Base-by-base conservation (phyloP, 2,797 vertebrate genomes). In the Melanotaenia parkinsoni region DNA sequence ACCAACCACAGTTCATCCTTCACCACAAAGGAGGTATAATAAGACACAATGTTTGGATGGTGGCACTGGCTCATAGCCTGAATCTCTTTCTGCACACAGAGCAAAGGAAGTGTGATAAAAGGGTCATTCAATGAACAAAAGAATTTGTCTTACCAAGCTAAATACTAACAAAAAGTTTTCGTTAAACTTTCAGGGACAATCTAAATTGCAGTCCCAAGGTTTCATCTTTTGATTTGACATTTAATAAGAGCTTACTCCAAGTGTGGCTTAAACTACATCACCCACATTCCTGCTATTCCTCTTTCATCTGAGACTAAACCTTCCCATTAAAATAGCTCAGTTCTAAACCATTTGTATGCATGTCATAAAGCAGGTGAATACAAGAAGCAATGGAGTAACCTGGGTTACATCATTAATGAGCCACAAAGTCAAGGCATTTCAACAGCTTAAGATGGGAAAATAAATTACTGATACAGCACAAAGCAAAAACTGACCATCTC, bases 31-130 rank as follows among this genome's bases (percentile, higher is more conserved):
- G 98, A 99, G 1, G 98, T 99, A 85, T 98, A 99, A 91, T 99
- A 99, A 81, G 97, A 97, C 79, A 99, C 98, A 50, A 99, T 98
- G 89, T 99, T 99, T 35, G 95, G 97, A 80, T 99, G 98, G 89
- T 99, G 96, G 90, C 98, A 99, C 89, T 99, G 98, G 86, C 97
- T 99, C 98, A 99, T 99, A 20, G 98, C 98, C 94, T 99, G 98
- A 88, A 99, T 99, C 94, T 99, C 98, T 96, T 99, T 99, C 98
- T 99, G 92, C 81, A 93, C 74, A 83, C 47, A 86, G 71, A 81
- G 59, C 47, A 58, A 59, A 68, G 63, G 64, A 60, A 67, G 14
- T 16, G 9, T 28, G 35, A 63, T 4, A 72, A 47, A 77, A 43
- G 20, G 32, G 57, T 85, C 74, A 77, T n/a, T 22, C 1, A 32